Conservation (phyloP, 2,113 vertebrate species). For the Acanthochromis polyacanthus region DNA sequence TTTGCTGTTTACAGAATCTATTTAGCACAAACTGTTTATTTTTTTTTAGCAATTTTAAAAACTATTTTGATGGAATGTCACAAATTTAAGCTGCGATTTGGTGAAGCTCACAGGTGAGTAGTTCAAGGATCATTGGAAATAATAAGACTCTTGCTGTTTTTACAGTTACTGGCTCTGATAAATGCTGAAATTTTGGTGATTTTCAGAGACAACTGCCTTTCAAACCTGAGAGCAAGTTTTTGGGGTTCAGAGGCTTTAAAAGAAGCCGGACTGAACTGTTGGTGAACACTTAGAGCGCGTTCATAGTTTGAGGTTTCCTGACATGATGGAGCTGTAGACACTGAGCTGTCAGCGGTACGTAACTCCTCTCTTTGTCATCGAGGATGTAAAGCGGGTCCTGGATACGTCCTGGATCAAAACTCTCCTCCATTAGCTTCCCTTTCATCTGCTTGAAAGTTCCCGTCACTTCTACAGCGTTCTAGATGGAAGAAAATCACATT, state of each 20-base stretch:
- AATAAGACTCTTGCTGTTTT: no score
- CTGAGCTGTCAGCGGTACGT: conserved; percentile 75
- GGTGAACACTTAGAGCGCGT: not conserved
- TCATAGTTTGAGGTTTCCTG: conserved; percentile 84
- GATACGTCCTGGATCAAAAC: conserved; percentile 84
- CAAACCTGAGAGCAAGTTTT: no score
- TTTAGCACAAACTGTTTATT: no score
- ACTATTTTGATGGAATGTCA: no score
- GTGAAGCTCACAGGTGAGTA: no score
- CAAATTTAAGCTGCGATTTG: no score
- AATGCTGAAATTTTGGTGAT: no score
- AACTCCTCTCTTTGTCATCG: conserved; percentile 75
- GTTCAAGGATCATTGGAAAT: no score
- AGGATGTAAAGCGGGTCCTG: conserved; percentile 87
- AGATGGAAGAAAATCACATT: not conserved
- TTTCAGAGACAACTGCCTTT: no score
- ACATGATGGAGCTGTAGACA: conserved; percentile 77
- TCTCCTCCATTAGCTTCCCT: conserved; percentile 82
- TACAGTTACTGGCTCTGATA: no score
- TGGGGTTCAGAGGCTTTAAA: not conserved
- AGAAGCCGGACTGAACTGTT: not conserved
- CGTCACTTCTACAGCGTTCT: conserved; percentile 87
- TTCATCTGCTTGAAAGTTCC: conserved; percentile 91
- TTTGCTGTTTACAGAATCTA: no score
- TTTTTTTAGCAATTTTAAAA: no score